Conservation (phyloP, 2,113 vertebrate genomes). For the Smithornis capensis region DNA sequence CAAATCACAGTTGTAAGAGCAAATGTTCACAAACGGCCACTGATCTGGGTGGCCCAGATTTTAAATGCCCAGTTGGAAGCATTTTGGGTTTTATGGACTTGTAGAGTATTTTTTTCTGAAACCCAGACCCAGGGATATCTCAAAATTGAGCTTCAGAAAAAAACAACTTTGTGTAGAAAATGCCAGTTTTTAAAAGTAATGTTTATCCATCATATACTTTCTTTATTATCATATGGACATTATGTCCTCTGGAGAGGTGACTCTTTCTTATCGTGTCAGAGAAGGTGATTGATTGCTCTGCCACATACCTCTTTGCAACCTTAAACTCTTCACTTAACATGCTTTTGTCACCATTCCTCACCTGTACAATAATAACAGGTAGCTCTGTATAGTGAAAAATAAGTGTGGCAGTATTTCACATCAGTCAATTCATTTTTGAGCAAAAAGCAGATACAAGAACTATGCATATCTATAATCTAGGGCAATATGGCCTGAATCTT, state of each 20-base stretch:
- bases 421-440: constrained; percentile 34
- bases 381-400: not conserved
- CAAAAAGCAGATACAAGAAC: constrained; percentile 47
- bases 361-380: not conserved
- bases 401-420: constrained; percentile 15
- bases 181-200: not conserved
- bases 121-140: not conserved
- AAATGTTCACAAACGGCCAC: constrained; percentile 52
- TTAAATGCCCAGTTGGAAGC: constrained; percentile 24
- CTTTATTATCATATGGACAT: not conserved
- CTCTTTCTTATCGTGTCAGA: not conserved
- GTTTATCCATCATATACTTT: not conserved
- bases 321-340: not conserved
- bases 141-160: not conserved
- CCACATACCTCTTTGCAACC: not conserved
- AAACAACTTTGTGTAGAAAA: not conserved
- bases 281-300: not conserved
- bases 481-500: constrained; percentile 69
- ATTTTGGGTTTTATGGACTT: not conserved
- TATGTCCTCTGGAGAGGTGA: not conserved
- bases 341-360: not conserved
- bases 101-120: not conserved
- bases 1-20: constrained; percentile 63
- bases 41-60: constrained; percentile 50
- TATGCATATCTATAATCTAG: constrained; percentile 70